Percentiles rank a stretch among this genome's conserved stretches.
Conservation (phyloP, 1,140 invertebrate species). For the Drosophila paulistorum region DNA sequence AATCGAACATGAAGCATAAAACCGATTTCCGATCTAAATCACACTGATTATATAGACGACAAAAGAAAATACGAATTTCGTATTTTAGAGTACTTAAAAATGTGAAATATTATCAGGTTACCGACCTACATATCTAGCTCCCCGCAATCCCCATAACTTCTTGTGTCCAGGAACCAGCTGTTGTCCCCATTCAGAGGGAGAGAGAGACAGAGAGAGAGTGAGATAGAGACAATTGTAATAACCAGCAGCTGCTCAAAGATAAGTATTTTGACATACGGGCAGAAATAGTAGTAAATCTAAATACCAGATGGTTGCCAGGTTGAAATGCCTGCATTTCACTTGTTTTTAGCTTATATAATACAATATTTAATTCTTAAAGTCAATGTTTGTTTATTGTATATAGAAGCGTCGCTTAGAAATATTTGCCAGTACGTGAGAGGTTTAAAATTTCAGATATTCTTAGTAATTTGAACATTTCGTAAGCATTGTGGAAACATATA, state of each 20-base stretch:
- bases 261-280: neutral
- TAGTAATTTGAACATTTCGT: neutral
- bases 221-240: neutral
- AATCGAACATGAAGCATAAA: neutral
- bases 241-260: conserved; percentile 1
- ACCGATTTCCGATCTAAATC: conserved; percentile 10
- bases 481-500: neutral
- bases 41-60: neutral
- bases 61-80: neutral
- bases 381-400: neutral
- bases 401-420: neutral
- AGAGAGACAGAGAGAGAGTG: neutral
- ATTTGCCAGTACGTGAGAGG: conserved; percentile 6
- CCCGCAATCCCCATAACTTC: neutral
- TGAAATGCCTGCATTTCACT: too few species aligned
- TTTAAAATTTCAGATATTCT: neutral
- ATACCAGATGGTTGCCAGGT: neutral
- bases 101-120: neutral
- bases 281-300: neutral
- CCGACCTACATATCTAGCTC: neutral
- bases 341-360: neutral
- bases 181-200: neutral
- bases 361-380: neutral
- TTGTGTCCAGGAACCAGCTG: neutral
- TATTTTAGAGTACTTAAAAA: neutral